Conservation (phyloP, 2,888 invertebrate genomes). For the Carpatolechia fugitivella region DNA sequence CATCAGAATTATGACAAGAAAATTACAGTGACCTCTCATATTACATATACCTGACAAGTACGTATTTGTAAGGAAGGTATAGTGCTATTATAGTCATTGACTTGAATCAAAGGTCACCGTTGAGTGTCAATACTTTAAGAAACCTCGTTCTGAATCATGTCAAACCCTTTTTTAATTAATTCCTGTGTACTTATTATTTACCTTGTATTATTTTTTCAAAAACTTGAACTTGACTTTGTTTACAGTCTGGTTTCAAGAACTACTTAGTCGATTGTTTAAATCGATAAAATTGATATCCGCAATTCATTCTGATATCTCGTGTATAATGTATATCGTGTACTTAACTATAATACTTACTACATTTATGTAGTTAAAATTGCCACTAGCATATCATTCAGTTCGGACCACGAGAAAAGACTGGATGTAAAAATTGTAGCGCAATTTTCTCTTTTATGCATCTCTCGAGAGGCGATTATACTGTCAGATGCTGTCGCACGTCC, state of each 20-base stretch:
- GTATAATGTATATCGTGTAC: no score
- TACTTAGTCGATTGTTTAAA: no score
- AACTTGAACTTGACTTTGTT: neutral
- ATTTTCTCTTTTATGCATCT: conserved; percentile 7
- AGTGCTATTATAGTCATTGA: conserved; percentile 30
- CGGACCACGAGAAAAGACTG: conserved; percentile 1
- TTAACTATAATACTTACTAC: no score
- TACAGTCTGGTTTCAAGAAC: neutral
- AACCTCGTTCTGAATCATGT: neutral
- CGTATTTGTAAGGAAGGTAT: neutral
- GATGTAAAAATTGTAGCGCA: neutral
- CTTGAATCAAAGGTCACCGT: conserved; percentile 30
- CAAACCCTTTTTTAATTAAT: neutral
- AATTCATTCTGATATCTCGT: no score
- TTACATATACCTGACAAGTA: neutral
- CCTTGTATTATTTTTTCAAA: neutral
- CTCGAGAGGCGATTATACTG: neutral
- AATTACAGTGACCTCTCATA: conserved; percentile 27
- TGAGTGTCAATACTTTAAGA: conserved; percentile 1
- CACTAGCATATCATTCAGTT: no score
- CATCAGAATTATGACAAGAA: conserved; percentile 28
- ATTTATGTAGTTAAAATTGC: no score
- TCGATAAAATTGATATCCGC: no score
- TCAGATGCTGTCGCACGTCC: conserved; percentile 15
- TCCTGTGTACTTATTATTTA: neutral